Evolutionary conservation across 1,140 invertebrate genomes (phyloP).

Genomic region (Acyrthosiphon pisum): DNA sequence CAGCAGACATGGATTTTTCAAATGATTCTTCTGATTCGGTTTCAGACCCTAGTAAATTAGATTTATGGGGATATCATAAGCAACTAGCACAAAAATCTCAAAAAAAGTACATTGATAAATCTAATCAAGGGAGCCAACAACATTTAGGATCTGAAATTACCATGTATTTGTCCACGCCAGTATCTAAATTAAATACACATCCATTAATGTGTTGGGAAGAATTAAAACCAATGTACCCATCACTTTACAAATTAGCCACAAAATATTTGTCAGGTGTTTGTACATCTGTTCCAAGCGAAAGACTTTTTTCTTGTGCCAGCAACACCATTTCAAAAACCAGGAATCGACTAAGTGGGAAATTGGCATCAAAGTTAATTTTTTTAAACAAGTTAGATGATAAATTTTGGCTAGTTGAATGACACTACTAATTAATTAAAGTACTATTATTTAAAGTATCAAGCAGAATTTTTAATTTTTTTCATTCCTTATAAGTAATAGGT

Average conservation of each 20-base stretch:
- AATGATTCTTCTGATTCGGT: neutral
- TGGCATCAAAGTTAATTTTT: slow-evolving; percentile 3
- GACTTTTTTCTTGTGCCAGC: neutral
- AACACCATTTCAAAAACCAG: slow-evolving; percentile 8
- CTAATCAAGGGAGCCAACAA: neutral
- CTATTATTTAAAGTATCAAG: too few relatives aligned
- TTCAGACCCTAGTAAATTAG: neutral
- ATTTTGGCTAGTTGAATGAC: slow-evolving; percentile 17
- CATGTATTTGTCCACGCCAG: slow-evolving; percentile 7
- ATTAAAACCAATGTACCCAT: slow-evolving; percentile 14
- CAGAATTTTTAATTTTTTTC: too few relatives aligned
- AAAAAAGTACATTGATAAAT: neutral
- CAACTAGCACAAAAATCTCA: neutral
- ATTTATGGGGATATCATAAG: slow-evolving; percentile 7
- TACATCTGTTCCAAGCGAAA: neutral
- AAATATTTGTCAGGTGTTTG: slow-evolving; percentile 23
- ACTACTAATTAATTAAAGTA: too few relatives aligned
- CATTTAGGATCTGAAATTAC: neutral
- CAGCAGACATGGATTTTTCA: neutral
- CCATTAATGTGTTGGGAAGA: neutral
- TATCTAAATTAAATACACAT: neutral
- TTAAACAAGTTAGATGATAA: neutral
- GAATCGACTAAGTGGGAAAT: neutral
- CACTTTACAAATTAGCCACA: neutral
- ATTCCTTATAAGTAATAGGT: too few relatives aligned